Conservation (phyloP, 2,113 vertebrate genomes). For the Oplegnathus fasciatus region DNA sequence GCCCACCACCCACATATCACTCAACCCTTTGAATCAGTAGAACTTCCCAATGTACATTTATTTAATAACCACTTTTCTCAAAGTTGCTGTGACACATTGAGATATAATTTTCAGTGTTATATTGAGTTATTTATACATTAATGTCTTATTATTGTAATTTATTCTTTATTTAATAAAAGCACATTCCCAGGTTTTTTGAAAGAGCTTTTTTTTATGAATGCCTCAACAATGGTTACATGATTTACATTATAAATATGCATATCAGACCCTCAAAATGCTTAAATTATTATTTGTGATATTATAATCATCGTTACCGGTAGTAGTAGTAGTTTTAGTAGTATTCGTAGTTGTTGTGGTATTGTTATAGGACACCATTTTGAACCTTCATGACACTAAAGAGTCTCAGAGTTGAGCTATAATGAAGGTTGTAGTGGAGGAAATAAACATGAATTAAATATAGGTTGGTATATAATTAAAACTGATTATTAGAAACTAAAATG, state of each 20-base stretch:
- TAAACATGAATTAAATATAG: not conserved
- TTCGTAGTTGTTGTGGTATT: not conserved
- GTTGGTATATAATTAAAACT: not conserved
- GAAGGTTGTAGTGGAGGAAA: not conserved
- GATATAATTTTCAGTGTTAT: conserved; percentile 66
- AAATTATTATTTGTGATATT: not conserved
- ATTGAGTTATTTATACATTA: conserved; percentile 74
- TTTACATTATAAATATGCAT: not conserved
- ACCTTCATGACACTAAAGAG: not conserved
- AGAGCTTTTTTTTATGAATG: conserved; percentile 32
- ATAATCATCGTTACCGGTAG: not conserved
- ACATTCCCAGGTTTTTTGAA: conserved; percentile 64
- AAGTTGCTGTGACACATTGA: conserved; percentile 70
- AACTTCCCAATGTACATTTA: conserved; percentile 41
- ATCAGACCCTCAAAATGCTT: not conserved
- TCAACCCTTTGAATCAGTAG: conserved; percentile 34
- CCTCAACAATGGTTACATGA: not conserved
- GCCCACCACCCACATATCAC: conserved; percentile 37
- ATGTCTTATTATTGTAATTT: conserved; percentile 81
- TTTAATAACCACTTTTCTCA: conserved; percentile 60
- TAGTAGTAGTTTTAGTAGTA: not conserved
- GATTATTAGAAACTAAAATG: not conserved
- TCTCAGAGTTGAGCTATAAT: not conserved
- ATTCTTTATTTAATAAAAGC: conserved; percentile 83
- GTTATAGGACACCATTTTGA: not conserved